Evolutionary conservation across 2,797 vertebrate species (phyloP).

Genomic region (Denticeps clupeoides): DNA sequence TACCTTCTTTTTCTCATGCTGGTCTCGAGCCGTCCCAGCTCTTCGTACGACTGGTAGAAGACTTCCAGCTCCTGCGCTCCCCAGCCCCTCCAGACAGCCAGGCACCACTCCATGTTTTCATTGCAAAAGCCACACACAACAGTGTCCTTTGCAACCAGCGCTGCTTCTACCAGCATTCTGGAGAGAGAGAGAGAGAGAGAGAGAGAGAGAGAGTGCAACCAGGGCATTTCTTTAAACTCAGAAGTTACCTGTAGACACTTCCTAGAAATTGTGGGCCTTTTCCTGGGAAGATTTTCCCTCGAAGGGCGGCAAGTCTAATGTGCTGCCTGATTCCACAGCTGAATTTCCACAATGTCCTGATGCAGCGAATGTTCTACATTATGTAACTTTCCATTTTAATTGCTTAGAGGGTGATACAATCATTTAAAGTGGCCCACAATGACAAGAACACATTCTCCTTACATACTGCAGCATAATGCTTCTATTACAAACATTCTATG

Average conservation of each 20-base stretch:
- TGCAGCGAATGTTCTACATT: too few species aligned
- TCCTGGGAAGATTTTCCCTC: slow-evolving; percentile 17
- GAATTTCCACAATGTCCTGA: not conserved
- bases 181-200: slow-evolving; percentile 2
- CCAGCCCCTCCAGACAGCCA: slow-evolving; percentile 92
- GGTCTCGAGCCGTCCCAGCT: slow-evolving; percentile 74
- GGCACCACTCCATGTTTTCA: slow-evolving; percentile 68
- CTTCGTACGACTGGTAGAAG: slow-evolving; percentile 87
- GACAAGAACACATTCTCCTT: too few species aligned
- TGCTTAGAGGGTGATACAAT: too few species aligned
- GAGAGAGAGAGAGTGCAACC: slow-evolving; percentile 1
- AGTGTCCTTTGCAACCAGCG: slow-evolving; percentile 71
- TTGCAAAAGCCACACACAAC: slow-evolving; percentile 82
- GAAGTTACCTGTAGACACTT: slow-evolving; percentile 32
- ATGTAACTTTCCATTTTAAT: too few species aligned
- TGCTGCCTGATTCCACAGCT: slow-evolving; percentile 10
- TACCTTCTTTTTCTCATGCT: slow-evolving; percentile 79
- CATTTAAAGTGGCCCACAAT: too few species aligned
- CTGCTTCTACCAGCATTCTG: slow-evolving; percentile 73
- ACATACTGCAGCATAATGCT: too few species aligned
- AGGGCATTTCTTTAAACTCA: slow-evolving; percentile 20
- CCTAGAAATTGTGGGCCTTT: slow-evolving; percentile 13
- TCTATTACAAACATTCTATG: too few species aligned
- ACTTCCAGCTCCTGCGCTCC: slow-evolving; percentile 73
- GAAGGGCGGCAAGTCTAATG: slow-evolving; percentile 21